Conservation (phyloP, 2,113 vertebrate genomes). For the Bubo blakistoni region DNA sequence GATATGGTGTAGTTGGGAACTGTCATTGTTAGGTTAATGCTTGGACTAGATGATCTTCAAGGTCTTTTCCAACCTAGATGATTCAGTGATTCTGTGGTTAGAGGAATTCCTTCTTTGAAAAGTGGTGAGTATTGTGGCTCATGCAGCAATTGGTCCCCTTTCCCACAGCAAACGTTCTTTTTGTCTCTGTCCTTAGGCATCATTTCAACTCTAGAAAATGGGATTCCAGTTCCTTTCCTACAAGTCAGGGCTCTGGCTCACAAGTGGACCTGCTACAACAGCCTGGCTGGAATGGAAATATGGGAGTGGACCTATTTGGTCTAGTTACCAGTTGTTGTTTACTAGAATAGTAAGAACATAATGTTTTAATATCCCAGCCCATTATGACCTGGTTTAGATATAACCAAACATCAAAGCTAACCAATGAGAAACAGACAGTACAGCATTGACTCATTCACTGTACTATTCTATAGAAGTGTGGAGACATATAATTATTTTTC, state of each 20-base stretch:
- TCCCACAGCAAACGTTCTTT: background rate
- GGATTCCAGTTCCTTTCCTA: background rate
- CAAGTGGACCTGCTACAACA: background rate
- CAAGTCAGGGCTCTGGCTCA: background rate
- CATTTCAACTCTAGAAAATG: background rate
- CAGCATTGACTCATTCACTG: background rate
- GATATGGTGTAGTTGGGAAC: no score
- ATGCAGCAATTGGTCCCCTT: background rate
- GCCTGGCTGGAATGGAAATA: background rate
- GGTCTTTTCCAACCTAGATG: no score
- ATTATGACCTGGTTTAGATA: constrained; percentile 56
- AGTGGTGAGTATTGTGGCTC: background rate
- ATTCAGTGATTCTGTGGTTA: background rate
- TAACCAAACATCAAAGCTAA: constrained; percentile 49
- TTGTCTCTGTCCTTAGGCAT: background rate
- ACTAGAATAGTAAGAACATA: constrained; percentile 49
- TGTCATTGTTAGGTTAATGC: no score
- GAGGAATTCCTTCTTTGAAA: background rate
- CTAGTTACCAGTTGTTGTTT: constrained; percentile 43
- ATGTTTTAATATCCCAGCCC: constrained; percentile 45
- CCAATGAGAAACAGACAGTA: constrained; percentile 57
- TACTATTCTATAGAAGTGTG: background rate
- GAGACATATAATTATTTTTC: constrained; percentile 42
- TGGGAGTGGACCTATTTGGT: background rate
- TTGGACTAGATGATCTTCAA: no score